Evolutionary conservation across 1,140 invertebrate genomes (phyloP), one percentile per base, ranked within the genome.

Genomic region (Glossosoma conforme): DNA sequence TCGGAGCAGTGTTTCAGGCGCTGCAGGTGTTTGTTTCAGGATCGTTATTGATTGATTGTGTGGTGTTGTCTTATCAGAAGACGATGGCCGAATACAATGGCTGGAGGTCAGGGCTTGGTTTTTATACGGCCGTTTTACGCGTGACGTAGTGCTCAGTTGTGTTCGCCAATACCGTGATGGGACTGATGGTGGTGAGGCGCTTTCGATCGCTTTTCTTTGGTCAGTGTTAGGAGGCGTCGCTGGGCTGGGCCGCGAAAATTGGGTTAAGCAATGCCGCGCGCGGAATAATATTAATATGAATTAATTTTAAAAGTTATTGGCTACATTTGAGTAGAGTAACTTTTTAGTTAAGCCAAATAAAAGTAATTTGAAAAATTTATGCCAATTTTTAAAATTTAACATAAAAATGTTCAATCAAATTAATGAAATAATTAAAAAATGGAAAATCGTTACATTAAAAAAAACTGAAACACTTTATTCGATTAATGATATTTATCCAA

Each of bases 41-140:
- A 33, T 33, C n/a, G n/a, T 11, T 13, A 13, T 33, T 33, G 32
- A 13, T 33, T 33, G 32, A 28, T n/a, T n/a, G 25, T n/a, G 25
- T 58, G 63, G 66, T 66, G 66, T 65, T 64, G 64, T 20, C 65
- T 55, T 58, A 65, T 67, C 69, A 64, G 44, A 63, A 59, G 63
- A 47, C 61, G 58, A 60, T 59, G 57, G 64, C 63, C 72, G 66
- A 72, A 72, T 75, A 70, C 71, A 67, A 68, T 66, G 61, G 56
- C 49, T 64, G 61, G 59, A 64, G 65, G 63, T 57, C 63, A 66
- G 69, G 67, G 66, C 64, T 67, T 65, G 63, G 66, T 72, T 70
- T 74, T 72, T 75, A 75, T 75, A 75, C 68, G 61, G 67, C 67
- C 69, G 71, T 72, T 44, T 71, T 70, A 70, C 68, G 72, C 69